Evolutionary conservation across 2,113 vertebrate genomes (phyloP).

Genomic region (Plecturocebus donacophilus): DNA sequence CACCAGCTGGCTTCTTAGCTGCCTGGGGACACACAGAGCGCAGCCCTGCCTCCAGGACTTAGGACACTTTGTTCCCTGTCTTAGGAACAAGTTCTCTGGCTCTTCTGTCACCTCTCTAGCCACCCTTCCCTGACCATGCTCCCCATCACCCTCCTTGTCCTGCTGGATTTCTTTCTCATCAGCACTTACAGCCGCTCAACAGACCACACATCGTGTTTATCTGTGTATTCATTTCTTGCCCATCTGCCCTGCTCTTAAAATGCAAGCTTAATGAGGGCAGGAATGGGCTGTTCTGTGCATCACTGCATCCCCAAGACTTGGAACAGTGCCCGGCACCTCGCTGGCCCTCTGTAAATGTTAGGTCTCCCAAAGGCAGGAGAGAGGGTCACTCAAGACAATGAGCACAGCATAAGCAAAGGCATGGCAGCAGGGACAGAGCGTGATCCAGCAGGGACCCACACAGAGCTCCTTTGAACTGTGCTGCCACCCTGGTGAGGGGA

Average conservation of each 20-base stretch:
- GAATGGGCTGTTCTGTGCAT: neutral
- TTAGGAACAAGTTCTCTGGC: neutral
- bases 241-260: neutral
- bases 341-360: accelerated
- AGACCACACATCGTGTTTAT: too few relatives aligned
- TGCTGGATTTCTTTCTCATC: neutral
- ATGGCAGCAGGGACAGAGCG: accelerated
- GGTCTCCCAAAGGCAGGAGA: neutral
- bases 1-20: neutral
- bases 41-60: neutral
- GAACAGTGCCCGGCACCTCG: too few relatives aligned
- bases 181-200: neutral
- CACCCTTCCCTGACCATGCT: too few relatives aligned
- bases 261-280: neutral
- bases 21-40: too few relatives aligned
- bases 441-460: neutral
- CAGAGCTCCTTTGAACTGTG: accelerated
- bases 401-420: neutral
- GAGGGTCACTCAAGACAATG: neutral
- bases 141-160: neutral
- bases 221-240: accelerated
- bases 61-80: accelerated
- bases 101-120: neutral
- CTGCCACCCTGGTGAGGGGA: neutral
- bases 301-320: too few relatives aligned